Conservation (phyloP, 1,140 invertebrate species). For the Diorhabda carinulata region DNA sequence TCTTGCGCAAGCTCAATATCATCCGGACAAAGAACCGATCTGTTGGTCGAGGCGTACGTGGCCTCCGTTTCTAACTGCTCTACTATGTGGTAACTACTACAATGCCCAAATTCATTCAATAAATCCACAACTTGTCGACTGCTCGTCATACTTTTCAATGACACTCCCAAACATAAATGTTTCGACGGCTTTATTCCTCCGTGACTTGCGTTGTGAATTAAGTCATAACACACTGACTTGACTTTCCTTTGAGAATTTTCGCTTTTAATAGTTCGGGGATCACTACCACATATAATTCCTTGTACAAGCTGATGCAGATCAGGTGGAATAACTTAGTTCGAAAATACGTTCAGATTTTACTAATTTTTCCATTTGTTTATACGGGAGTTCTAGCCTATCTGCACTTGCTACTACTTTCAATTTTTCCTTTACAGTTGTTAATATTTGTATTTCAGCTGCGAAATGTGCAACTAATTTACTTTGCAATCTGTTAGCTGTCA, state of each 20-base stretch:
- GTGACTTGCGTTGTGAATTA: background rate
- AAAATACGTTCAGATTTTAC: background rate
- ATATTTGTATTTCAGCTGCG: background rate
- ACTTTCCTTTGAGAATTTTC: conserved; percentile 1
- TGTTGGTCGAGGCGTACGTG: background rate
- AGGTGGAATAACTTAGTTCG: background rate
- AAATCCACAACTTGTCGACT: conserved; percentile 9
- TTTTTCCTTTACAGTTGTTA: background rate
- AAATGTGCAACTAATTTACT: conserved; percentile 6
- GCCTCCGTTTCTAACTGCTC: conserved; percentile 15
- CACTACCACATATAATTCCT: conserved; percentile 3
- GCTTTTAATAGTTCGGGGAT: conserved; percentile 1
- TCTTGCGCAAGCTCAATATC: background rate
- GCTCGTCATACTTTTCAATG: conserved; percentile 28
- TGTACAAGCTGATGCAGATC: background rate
- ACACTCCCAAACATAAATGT: conserved; percentile 38
- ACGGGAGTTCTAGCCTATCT: background rate
- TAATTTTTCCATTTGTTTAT: background rate
- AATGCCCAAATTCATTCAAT: conserved; percentile 13
- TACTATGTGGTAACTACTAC: conserved; percentile 5
- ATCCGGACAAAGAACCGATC: background rate
- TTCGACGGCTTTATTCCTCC: conserved; percentile 35
- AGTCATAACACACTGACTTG: background rate
- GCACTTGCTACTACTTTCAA: background rate
- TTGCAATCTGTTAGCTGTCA: background rate